Conservation (phyloP, 2,888 invertebrate genomes). For the Lomographa bimaculata region DNA sequence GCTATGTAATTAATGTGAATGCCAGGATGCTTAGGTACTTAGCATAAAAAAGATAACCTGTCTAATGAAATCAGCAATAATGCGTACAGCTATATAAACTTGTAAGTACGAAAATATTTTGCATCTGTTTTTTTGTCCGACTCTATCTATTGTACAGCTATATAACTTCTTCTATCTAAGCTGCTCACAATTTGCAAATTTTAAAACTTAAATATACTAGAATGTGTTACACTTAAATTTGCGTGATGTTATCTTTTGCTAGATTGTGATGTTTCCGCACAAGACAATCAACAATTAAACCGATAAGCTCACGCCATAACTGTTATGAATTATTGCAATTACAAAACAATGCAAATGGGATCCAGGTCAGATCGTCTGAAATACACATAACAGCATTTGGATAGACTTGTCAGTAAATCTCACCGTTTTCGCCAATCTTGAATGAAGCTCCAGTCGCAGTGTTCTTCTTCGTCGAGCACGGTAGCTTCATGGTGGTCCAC, state of each 20-base stretch:
- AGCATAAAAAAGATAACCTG: conserved; percentile 17
- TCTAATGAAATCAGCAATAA: conserved; percentile 22
- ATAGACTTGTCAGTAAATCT: too few relatives aligned
- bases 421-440: conserved; percentile 89
- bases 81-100: conserved; percentile 14
- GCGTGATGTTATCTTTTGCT: conserved; percentile 34
- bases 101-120: background rate
- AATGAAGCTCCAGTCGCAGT: conserved; percentile 89
- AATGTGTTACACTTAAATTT: conserved; percentile 19
- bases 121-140: too few relatives aligned
- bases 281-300: conserved; percentile 57
- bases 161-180: too few relatives aligned
- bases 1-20: conserved; percentile 62
- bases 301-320: conserved; percentile 52
- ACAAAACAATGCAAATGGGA: conserved; percentile 53
- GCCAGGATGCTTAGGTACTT: conserved; percentile 41
- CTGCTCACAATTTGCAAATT: background rate
- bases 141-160: too few relatives aligned
- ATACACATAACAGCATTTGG: conserved; percentile 36
- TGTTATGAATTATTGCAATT: conserved; percentile 52
- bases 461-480: conserved; percentile 73
- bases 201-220: background rate
- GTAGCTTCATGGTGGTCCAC: conserved; percentile 73
- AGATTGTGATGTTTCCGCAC: conserved; percentile 47
- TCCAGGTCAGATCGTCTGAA: conserved; percentile 50